Evolutionary conservation across 1,140 invertebrate genomes (phyloP), one percentile per base, ranked within the genome.

Genomic region (Cherax quadricarinatus): DNA sequence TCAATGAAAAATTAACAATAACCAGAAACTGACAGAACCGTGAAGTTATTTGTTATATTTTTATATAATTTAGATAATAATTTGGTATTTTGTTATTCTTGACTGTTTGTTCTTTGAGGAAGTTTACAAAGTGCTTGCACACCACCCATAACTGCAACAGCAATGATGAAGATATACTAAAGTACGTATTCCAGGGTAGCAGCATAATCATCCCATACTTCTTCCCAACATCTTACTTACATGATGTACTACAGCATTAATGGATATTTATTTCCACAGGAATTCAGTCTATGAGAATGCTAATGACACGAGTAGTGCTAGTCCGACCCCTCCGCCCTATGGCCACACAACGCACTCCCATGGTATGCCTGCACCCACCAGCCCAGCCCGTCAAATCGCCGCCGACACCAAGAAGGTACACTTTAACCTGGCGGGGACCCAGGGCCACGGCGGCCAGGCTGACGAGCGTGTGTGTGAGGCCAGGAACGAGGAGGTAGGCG

Each of bases 211-310:
- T 41, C 30, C 30, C 30, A 41, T 41, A 41, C 30, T 41, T 41
- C 30, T 41, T 41, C 30, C 30, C 30, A 41, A 41, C 30, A 41
- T 2, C 30, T 41, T 41, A 41, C 30, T 41, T 41, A 41, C 30
- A 41, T 41, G 30, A 41, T 41, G 30, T 41, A 41, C 0, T 41
- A 41, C 30, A 41, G 30, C 30, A 41, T 41, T 41, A 41, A 41
- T 41, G 30, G 30, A 41, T 41, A 41, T 18, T 70, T 21, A 70
- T 70, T 41, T 24, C 84, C 66, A 41, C 92, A 93, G 92, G 57
- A 92, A 93, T 30, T 92, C 90, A 18, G 87, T 92, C 24, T 92
- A 93, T 80, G 91, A 93, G 80, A 92, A 92, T 70, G 88, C 93
- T 1, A 84, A 85, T 60, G 89, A 91, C 12, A 85, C 48, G 41